These are phyloP conservation scores for Cettia cetti DNA, from an alignment of 2,113 vertebrate species.

Conservation along the genomic window DNA sequence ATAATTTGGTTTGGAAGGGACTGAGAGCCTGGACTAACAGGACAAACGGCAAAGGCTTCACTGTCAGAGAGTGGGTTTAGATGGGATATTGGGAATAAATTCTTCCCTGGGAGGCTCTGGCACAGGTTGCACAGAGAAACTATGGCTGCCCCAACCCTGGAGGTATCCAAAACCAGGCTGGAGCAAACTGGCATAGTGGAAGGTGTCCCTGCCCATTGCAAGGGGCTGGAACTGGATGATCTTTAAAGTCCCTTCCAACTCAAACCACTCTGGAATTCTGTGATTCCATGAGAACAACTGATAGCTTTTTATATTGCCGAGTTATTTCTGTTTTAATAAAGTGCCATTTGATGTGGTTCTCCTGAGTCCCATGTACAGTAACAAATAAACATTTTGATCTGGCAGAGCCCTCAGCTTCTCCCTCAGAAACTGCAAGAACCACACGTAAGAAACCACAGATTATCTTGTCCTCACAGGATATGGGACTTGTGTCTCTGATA, in stretches of 20 bases:
- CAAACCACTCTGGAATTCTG: background rate
- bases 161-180: background rate
- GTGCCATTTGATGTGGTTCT: background rate
- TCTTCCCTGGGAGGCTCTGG: background rate
- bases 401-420: background rate
- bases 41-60: background rate
- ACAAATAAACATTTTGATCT: background rate
- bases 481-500: background rate
- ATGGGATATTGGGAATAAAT: background rate
- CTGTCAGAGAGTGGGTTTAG: background rate
- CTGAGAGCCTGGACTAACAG: background rate
- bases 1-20: background rate
- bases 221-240: background rate
- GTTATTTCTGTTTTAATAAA: background rate
- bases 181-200: background rate
- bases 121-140: no score
- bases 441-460: background rate
- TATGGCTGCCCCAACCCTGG: no score
- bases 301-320: background rate
- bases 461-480: background rate
- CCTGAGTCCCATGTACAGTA: background rate
- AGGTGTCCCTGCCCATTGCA: background rate
- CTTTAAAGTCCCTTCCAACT: background rate
- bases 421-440: background rate
- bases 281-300: background rate